Conservation (phyloP, 1,140 invertebrate genomes). For the Saccostrea cuccullata region DNA sequence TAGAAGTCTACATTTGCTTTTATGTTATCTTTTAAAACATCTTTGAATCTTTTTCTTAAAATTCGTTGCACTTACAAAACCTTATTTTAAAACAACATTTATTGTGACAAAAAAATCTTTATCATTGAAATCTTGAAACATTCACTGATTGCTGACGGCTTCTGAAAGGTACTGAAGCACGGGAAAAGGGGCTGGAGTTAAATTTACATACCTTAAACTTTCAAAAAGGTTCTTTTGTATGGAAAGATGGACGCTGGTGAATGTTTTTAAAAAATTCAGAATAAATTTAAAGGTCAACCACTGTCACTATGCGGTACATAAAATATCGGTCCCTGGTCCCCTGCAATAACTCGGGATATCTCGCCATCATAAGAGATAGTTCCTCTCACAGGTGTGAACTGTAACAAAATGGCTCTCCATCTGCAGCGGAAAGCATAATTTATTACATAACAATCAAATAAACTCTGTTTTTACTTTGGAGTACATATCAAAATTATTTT, state of each 20-base stretch:
- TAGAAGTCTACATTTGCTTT: not conserved
- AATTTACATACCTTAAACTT: slow-evolving; percentile 26
- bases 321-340: not conserved
- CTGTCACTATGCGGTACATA: not conserved
- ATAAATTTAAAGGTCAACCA: slow-evolving; percentile 29
- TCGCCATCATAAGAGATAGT: not conserved
- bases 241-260: not conserved
- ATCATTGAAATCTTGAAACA: not conserved
- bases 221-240: not conserved
- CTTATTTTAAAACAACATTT: not conserved
- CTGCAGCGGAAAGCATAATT: not conserved
- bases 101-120: not conserved
- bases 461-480: too few relatives aligned
- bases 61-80: not conserved
- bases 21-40: not conserved
- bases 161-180: not conserved
- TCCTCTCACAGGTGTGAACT: not conserved
- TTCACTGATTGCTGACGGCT: not conserved
- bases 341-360: not conserved
- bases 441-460: not conserved
- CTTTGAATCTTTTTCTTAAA: not conserved
- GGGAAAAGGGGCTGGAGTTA: not conserved
- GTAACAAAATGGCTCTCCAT: not conserved
- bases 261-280: slow-evolving; percentile 1
- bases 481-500: too few relatives aligned